These are phyloP conservation scores for Siniperca obscura DNA, from an alignment of 2,797 vertebrate genomes.

Conservation along the genomic window DNA sequence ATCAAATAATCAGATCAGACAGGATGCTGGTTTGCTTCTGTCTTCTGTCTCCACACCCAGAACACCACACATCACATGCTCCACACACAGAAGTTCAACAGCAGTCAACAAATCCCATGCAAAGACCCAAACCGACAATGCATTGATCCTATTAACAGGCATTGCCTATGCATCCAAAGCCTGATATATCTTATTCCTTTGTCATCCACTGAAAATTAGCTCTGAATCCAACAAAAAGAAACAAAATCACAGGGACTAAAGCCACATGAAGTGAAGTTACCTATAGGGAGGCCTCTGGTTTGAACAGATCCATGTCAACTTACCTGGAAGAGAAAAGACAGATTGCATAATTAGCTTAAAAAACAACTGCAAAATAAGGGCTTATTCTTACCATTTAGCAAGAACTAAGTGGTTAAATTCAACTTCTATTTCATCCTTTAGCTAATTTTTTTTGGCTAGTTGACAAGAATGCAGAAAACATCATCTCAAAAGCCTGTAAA, in stretches of 20 bases:
- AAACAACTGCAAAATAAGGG: neutral
- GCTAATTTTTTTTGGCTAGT: neutral
- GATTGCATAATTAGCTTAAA: neutral
- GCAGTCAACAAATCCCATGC: neutral
- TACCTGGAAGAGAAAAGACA: slow-evolving; percentile 50
- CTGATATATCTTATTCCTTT: neutral
- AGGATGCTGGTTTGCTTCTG: slow-evolving; percentile 4
- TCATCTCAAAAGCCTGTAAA: neutral
- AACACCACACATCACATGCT: neutral
- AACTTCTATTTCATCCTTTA: neutral
- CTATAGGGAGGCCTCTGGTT: neutral
- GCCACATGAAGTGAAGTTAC: slow-evolving; percentile 1
- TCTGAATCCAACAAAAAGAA: neutral
- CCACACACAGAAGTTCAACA: neutral
- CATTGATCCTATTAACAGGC: neutral
- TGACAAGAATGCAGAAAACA: neutral
- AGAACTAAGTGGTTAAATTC: neutral
- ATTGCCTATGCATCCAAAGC: neutral
- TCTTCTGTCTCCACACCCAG: neutral
- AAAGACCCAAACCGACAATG: neutral
- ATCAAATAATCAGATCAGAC: neutral
- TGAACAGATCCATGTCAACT: slow-evolving; percentile 26
- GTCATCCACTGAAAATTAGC: neutral
- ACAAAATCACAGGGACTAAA: neutral
- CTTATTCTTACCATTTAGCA: neutral